Conservation (phyloP, 2,888 invertebrate genomes). For the Melinaea marsaeus region DNA sequence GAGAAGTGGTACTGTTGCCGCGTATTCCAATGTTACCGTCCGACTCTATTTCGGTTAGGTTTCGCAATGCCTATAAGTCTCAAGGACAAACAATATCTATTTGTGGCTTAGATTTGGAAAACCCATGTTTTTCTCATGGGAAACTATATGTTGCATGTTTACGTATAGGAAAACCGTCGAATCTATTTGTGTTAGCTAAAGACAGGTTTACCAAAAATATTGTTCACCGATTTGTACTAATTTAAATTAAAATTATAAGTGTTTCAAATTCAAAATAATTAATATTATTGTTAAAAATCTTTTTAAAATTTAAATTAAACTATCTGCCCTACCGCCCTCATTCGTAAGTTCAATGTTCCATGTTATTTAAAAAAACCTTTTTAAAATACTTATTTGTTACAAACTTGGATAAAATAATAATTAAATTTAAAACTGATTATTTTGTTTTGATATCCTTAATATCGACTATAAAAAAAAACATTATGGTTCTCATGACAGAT, state of each 20-base stretch:
- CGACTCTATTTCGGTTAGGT: constrained; percentile 34
- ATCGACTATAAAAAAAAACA: constrained; percentile 32
- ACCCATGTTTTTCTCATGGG: constrained; percentile 44
- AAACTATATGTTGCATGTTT: constrained; percentile 48
- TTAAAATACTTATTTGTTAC: constrained; percentile 24
- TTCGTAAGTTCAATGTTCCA: constrained; percentile 33
- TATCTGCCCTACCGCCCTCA: constrained; percentile 32
- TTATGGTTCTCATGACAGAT: constrained; percentile 27
- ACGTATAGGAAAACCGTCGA: constrained; percentile 35
- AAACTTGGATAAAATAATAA: constrained; percentile 25
- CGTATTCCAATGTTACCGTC: constrained; percentile 46
- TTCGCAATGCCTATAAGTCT: constrained; percentile 47
- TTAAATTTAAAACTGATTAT: constrained; percentile 10
- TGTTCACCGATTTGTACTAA: constrained; percentile 30
- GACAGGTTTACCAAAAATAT: constrained; percentile 28
- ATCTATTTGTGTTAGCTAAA: constrained; percentile 35
- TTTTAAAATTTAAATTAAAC: constrained; percentile 13
- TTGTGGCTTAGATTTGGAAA: constrained; percentile 44
- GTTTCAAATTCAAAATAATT: constrained; percentile 34
- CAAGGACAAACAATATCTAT: constrained; percentile 47
- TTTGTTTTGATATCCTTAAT: constrained; percentile 32
- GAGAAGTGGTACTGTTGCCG: constrained; percentile 37
- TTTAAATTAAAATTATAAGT: constrained; percentile 34
- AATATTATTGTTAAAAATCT: constrained; percentile 30
- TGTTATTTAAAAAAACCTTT: constrained; percentile 31